Base-by-base conservation (phyloP, 2,797 vertebrate genomes). In the Margarornis squamiger region DNA sequence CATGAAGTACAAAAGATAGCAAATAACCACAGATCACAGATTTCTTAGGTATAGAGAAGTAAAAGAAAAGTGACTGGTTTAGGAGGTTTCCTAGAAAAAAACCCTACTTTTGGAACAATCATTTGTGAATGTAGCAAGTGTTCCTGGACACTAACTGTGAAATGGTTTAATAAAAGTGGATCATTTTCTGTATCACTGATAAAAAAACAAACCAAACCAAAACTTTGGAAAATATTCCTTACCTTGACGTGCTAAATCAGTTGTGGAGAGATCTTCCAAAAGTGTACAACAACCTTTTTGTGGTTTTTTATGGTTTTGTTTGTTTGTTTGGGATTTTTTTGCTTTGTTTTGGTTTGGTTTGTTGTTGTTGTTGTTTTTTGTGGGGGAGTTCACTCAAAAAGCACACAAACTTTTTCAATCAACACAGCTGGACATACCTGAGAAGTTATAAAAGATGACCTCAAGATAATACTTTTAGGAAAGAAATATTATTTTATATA, bases 101-200 rank as follows among this genome's bases (percentile, higher is more conserved):
- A 2, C 0, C 1, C 0, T 48, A 19, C 14, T 63, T 91, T 63
- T 52, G 9, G 15, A 65, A 5, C 4, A 71, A 48, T 1, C 5
- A 32, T 67, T 78, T 55, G 15, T 20, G 10, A 82, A 82, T 2
- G 1, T 23, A 51, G 10, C 12, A 38, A 71, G 18, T 1, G 4
- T 66, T 76, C 22, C 22, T 46, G 18, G 20, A 80, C 6, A 30
- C 4, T 54, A 68, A 23, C 21, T 36, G 8, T 27, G 21, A 52
- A 80, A 84, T 17, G 1, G 3, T 61, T 89, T 81, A 10, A 45
- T 49, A 41, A 38, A 78, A 75, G 14, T 38, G 6, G 7, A 22
- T 75, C 34, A 49, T 38, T 59, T 2, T 66, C 14, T 51, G 19
- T 36, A 62, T 32, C 9, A 36, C 3, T 62, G 13, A 62, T 75